phyloP scores from a whole-genome alignment of 37 sponge, comb jelly and placozoan species.

The Crambe crambe region DNA sequence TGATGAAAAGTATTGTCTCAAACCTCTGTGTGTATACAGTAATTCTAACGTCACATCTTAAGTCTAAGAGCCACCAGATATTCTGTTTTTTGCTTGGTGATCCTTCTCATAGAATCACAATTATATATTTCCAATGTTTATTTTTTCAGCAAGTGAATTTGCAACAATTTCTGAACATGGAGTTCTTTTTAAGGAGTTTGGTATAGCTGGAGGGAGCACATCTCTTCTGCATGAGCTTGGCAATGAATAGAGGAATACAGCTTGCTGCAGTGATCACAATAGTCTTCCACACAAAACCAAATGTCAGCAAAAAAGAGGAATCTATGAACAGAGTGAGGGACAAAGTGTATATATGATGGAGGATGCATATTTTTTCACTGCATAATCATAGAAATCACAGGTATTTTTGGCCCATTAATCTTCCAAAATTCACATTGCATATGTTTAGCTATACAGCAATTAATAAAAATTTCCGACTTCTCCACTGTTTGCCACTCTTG shows the following conservation, averaged over 20 bases:
- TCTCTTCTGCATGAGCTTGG: constrained; percentile 61
- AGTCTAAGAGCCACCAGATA: no score
- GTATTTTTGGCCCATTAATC: no score
- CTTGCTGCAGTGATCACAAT: constrained; percentile 73
- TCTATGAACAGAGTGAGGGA: constrained; percentile 28
- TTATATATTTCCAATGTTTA: no score
- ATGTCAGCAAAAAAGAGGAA: constrained; percentile 65
- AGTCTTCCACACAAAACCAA: constrained; percentile 85
- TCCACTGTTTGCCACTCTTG: no score
- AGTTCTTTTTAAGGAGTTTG: constrained; percentile 79
- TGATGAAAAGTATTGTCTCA: no score
- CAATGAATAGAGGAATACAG: constrained; percentile 78
- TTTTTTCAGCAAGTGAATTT: constrained; percentile 42
- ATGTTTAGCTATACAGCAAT: no score
- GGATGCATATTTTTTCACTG: not conserved
- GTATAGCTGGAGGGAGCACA: constrained; percentile 93
- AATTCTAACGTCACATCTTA: no score
- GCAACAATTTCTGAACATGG: constrained; percentile 74
- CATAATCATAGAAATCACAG: not conserved
- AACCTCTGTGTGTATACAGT: no score
- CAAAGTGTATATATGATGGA: not conserved
- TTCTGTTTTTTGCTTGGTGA: no score
- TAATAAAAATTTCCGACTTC: no score
- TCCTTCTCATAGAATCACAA: no score
- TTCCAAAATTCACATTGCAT: no score